Evolutionary conservation across 2,113 vertebrate species (phyloP).

Genomic region (Callopanchax toddi): DNA sequence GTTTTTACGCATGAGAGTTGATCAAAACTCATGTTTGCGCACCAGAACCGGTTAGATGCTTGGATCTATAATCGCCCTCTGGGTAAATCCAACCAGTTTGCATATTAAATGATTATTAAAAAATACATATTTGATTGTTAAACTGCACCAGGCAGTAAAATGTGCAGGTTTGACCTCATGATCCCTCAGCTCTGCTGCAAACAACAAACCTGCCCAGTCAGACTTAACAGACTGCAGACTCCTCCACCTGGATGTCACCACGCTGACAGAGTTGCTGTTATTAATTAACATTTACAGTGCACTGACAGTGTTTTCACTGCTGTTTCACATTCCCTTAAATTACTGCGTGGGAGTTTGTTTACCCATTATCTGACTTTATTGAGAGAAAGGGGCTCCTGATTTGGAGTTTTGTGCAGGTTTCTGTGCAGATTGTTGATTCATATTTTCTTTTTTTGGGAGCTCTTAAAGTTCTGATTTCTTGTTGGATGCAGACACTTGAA

Average conservation of each 20-base stretch:
- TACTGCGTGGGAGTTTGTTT: conserved; percentile 26
- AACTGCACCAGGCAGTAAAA: no score
- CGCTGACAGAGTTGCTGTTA: conserved; percentile 29
- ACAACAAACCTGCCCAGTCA: not conserved
- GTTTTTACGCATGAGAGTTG: conserved; percentile 1
- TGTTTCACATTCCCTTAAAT: conserved; percentile 20
- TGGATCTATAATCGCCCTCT: no score
- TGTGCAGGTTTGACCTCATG: conserved; percentile 21
- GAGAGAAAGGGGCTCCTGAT: not conserved
- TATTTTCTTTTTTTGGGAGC: conserved; percentile 4
- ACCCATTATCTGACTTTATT: conserved; percentile 32
- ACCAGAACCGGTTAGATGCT: not conserved
- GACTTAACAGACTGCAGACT: no score
- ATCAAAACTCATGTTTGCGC: not conserved
- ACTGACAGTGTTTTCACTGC: conserved; percentile 4
- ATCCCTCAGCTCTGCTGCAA: not conserved
- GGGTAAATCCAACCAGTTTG: no score
- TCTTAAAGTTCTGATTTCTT: conserved; percentile 6
- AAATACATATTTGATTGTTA: no score
- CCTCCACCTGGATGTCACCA: no score
- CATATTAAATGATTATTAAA: no score
- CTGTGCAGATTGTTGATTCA: conserved; percentile 41
- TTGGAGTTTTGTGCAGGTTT: no score
- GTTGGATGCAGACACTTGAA: conserved; percentile 12
- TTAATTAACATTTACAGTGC: conserved; percentile 22